These are phyloP conservation scores for Hypanus sabinus DNA, from an alignment of 2,113 vertebrate species.

Conservation along the genomic window DNA sequence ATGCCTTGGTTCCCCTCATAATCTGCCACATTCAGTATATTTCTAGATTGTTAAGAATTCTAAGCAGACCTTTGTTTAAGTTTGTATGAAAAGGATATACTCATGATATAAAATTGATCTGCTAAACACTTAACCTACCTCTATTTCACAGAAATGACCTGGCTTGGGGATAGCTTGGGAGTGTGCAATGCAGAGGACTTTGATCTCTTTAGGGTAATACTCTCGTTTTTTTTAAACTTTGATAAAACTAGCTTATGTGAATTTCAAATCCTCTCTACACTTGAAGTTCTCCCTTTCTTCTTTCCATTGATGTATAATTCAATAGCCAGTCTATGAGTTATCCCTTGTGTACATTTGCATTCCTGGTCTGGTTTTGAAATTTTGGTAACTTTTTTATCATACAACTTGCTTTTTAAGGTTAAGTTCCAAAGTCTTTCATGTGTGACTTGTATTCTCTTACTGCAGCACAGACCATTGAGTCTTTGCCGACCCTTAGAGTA, in stretches of 20 bases:
- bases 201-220: constrained; percentile 28
- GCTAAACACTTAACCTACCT: background rate
- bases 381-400: background rate
- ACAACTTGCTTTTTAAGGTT: background rate
- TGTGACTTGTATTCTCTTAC: too few relatives aligned
- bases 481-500: too few relatives aligned
- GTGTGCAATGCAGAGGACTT: constrained; percentile 13
- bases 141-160: constrained; percentile 27
- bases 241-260: background rate
- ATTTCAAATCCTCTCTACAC: background rate
- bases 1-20: too few relatives aligned
- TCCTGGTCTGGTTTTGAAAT: background rate
- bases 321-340: background rate
- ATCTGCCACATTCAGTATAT: too few relatives aligned
- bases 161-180: background rate
- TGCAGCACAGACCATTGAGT: too few relatives aligned
- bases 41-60: too few relatives aligned
- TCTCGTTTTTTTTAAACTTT: background rate
- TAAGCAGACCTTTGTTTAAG: background rate
- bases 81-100: background rate
- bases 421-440: background rate
- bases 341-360: background rate
- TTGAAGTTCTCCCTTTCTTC: background rate
- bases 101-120: background rate
- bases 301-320: background rate